These are phyloP conservation scores for Ranitomeya imitator DNA, from an alignment of 2,113 vertebrate genomes.

Conservation along the genomic window DNA sequence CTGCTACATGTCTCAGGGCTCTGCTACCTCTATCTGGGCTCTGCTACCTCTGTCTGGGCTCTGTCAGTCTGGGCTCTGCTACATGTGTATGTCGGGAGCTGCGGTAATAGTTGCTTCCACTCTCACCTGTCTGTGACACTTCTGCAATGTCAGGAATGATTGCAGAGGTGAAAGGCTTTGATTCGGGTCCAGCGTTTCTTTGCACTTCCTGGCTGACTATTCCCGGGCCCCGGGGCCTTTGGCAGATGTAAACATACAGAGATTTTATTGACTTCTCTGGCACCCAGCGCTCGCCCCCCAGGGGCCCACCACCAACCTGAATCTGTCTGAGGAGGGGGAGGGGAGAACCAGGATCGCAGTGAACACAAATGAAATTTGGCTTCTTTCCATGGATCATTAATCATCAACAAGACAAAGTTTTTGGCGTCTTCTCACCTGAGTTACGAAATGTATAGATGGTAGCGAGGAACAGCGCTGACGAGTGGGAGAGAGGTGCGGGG, in stretches of 20 bases:
- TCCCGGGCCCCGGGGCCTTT: constrained; percentile 61
- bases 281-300: constrained; percentile 56
- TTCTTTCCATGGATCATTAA: constrained; percentile 32
- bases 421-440: not conserved
- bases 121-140: constrained; percentile 59
- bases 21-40: too few relatives aligned
- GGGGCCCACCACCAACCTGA: constrained; percentile 52
- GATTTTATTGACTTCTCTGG: constrained; percentile 64
- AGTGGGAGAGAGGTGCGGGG: constrained; percentile 4
- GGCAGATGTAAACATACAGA: constrained; percentile 66
- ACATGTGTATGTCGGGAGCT: not conserved
- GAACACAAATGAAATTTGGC: constrained; percentile 54
- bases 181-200: constrained; percentile 61
- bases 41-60: too few relatives aligned
- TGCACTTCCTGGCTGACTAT: constrained; percentile 65
- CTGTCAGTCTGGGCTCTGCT: not conserved
- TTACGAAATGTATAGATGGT: not conserved
- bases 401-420: not conserved
- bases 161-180: constrained; percentile 53
- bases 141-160: constrained; percentile 60
- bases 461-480: not conserved
- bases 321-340: constrained; percentile 39
- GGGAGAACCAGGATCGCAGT: constrained; percentile 55
- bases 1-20: too few relatives aligned
- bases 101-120: constrained; percentile 15